Percentiles rank a stretch among this genome's conserved stretches.
These are phyloP conservation scores for Clytia hemisphaerica DNA, from an alignment of 30 jellyfish, hydroid and myxozoan species.

Conservation along the genomic window DNA sequence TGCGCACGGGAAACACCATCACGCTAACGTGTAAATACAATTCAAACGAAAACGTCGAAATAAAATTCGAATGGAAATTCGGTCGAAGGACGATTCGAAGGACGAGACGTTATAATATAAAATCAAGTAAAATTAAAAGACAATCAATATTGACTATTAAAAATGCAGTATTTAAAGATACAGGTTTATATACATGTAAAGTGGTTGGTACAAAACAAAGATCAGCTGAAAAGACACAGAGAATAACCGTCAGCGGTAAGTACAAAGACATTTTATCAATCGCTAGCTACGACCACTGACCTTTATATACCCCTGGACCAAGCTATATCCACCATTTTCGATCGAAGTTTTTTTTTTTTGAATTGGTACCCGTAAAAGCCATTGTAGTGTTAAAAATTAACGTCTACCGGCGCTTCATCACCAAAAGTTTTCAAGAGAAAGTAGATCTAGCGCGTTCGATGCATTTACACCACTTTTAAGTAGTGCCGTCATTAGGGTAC, in stretches of 20 bases:
- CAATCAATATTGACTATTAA: not conserved
- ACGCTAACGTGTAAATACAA: not conserved
- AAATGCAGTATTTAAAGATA: not conserved
- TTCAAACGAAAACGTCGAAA: constrained; percentile 1
- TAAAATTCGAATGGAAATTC: constrained; percentile 7
- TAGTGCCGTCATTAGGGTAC: too few species aligned
- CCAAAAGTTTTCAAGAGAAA: too few species aligned
- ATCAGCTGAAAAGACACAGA: constrained; percentile 11
- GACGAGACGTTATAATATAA: not conserved
- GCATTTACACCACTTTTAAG: too few species aligned
- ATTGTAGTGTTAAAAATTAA: too few species aligned
- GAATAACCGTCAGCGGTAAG: constrained; percentile 16
- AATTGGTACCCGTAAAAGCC: too few species aligned
- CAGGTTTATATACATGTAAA: constrained; percentile 25
- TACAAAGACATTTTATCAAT: too few species aligned
- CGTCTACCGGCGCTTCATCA: too few species aligned
- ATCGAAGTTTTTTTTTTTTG: too few species aligned
- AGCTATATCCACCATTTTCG: too few species aligned
- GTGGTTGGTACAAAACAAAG: not conserved
- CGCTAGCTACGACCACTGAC: too few species aligned
- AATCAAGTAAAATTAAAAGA: not conserved
- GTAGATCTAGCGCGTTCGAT: too few species aligned
- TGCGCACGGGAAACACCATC: not conserved
- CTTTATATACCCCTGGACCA: too few species aligned
- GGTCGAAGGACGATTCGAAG: constrained; percentile 2